Evolutionary conservation across 2,888 invertebrate genomes (phyloP).

Genomic region (Caradrina kadenii): DNA sequence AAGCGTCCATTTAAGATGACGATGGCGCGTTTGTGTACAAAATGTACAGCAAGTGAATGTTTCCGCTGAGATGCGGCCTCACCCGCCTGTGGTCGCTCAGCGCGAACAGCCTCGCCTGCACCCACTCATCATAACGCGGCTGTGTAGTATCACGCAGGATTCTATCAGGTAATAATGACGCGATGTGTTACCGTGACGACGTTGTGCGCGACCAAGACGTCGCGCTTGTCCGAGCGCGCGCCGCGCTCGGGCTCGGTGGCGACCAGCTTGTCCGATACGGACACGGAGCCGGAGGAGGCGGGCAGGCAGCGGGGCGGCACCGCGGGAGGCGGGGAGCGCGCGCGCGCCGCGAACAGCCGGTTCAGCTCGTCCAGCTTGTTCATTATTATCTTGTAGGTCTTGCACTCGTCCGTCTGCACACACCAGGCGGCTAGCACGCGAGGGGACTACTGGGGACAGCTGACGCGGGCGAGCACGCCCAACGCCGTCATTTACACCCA

Average conservation of each 20-base stretch:
- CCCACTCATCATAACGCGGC: no score
- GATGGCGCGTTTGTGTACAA: no score
- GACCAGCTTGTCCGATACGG: slow-evolving; percentile 79
- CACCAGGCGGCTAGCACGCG: background rate
- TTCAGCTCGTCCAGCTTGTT: slow-evolving; percentile 82
- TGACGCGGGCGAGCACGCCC: no score
- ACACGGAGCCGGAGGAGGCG: slow-evolving; percentile 68
- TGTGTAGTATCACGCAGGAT: no score
- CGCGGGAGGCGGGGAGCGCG: slow-evolving; percentile 46
- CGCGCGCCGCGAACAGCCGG: slow-evolving; percentile 71
- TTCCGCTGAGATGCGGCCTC: no score
- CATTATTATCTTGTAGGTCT: slow-evolving; percentile 87
- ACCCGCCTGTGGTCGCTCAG: no score
- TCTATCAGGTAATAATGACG: no score
- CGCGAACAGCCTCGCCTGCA: no score
- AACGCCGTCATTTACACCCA: no score
- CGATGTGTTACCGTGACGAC: slow-evolving; percentile 28
- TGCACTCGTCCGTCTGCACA: slow-evolving; percentile 78
- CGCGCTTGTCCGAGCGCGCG: slow-evolving; percentile 3
- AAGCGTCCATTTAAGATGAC: no score
- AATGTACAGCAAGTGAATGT: no score
- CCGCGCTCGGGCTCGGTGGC: slow-evolving; percentile 71
- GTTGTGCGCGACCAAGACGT: slow-evolving; percentile 33
- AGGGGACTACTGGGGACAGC: no score
- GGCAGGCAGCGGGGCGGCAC: slow-evolving; percentile 25